Evolutionary conservation across 1,140 invertebrate genomes (phyloP), one percentile per base, ranked within the genome.

Genomic region (Drosophila kurseongensis): DNA sequence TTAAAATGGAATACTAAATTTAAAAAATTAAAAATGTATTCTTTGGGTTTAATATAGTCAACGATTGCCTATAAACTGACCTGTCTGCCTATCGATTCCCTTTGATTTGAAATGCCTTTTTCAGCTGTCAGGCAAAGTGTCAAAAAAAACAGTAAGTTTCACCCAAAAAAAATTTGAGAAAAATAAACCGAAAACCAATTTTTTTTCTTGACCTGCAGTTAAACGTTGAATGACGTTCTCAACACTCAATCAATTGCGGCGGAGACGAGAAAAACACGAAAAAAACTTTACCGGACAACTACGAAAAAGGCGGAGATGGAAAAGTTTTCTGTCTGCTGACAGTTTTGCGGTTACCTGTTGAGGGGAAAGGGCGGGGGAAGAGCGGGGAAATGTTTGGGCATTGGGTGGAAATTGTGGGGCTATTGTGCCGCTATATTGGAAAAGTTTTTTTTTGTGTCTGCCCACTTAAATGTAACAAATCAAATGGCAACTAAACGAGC

Each of bases 401-500:
- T 14, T 10, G n/a, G 41, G 35, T 38, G 44, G 36, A 16, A 58
- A 56, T 16, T 59, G 48, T 35, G 40, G 44, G 23, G n/a, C 18
- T 18, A 59, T 67, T 38, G 42, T 71, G 29, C 35, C 32, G 41
- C 40, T 32, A 47, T 73, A 81, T 80, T 77, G 67, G 61, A 68
- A 81, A 80, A 81, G 67, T 80, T 66, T 29, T 54, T 35, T 48
- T 32, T 36, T 67, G 45, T 51, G 56, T 32, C 27, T 35, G 50
- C 48, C 50, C 79, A 73, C 79, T 74, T 65, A 47, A 42, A 75
- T 60, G 50, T 73, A 50, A 50, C 79, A 73, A 74, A 68, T 81
- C 63, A 78, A 81, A 68, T 68, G 74, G 40, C 68, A 77, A 36
- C 78, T 66, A 59, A 66, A 65, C 65, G 59, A 74, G 60, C 52